These are phyloP conservation scores for Cololabis saira DNA, from an alignment of 2,113 vertebrate genomes.

Conservation along the genomic window DNA sequence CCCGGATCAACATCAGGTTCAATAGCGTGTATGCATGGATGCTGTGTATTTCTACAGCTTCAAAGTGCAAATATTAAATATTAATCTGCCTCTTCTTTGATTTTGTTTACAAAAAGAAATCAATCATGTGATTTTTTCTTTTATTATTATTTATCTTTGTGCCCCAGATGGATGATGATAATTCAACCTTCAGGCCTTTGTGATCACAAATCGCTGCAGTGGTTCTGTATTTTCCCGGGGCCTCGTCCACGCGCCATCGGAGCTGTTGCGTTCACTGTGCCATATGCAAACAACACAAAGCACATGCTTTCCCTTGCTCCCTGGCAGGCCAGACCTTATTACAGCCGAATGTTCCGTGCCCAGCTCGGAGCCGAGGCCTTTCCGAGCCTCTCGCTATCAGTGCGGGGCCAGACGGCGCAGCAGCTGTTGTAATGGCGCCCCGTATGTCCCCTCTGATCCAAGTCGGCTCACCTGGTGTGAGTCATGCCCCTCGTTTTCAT, in stretches of 20 bases:
- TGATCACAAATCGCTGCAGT: not conserved
- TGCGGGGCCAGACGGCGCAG: slow-evolving; percentile 50
- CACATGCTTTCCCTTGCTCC: slow-evolving; percentile 51
- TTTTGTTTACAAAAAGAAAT: slow-evolving; percentile 30
- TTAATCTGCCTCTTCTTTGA: slow-evolving; percentile 20
- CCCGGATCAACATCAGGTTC: not conserved
- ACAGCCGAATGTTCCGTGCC: slow-evolving; percentile 39
- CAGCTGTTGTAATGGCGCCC: slow-evolving; percentile 64
- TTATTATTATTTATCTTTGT: slow-evolving; percentile 5
- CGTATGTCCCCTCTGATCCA: slow-evolving; percentile 60
- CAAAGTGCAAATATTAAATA: slow-evolving; percentile 24
- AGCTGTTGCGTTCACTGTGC: slow-evolving; percentile 32
- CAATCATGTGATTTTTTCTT: not conserved
- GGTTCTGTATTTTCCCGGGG: slow-evolving; percentile 31
- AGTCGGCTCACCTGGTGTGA: slow-evolving; percentile 65
- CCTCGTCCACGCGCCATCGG: slow-evolving; percentile 12
- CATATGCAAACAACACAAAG: slow-evolving; percentile 64
- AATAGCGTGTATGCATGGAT: slow-evolving; percentile 11
- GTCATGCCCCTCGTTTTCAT: slow-evolving; percentile 38
- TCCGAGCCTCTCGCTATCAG: slow-evolving; percentile 55
- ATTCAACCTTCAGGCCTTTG: not conserved
- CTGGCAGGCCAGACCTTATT: slow-evolving; percentile 53
- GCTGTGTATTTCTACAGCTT: not conserved
- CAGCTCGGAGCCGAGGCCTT: slow-evolving; percentile 35
- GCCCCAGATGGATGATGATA: slow-evolving; percentile 22